Evolutionary conservation across 1,140 invertebrate genomes (phyloP).

Genomic region (Alviniconcha marisindica): DNA sequence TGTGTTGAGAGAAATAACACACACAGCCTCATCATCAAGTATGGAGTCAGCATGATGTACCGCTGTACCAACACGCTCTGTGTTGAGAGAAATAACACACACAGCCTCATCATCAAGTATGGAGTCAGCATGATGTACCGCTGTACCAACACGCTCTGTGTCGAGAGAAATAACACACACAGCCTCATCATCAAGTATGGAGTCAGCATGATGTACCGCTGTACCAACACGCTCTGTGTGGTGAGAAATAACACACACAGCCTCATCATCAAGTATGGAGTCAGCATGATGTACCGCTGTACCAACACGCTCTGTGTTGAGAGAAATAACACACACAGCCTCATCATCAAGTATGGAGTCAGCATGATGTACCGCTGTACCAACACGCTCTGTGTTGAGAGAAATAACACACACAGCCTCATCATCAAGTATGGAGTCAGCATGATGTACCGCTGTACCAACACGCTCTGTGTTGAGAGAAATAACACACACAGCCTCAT

Average conservation of each 20-base stretch:
- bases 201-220: conserved; percentile 80
- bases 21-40: conserved; percentile 81
- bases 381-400: conserved; percentile 54
- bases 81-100: neutral
- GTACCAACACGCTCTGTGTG: conserved; percentile 60
- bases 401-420: neutral
- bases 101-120: conserved; percentile 81
- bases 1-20: conserved; percentile 27
- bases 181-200: conserved; percentile 83
- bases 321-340: neutral
- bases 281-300: conserved; percentile 79
- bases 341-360: conserved; percentile 86
- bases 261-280: conserved; percentile 86
- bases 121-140: conserved; percentile 81
- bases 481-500: neutral
- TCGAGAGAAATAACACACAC: neutral
- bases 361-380: conserved; percentile 78
- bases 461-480: conserved; percentile 49
- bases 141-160: conserved; percentile 66
- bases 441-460: conserved; percentile 77
- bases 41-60: conserved; percentile 82
- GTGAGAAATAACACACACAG: neutral
- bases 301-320: conserved; percentile 58
- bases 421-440: conserved; percentile 86
- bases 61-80: conserved; percentile 68